Evolutionary conservation across 2,113 vertebrate species (phyloP), one percentile per base, ranked within the genome.

Genomic region (Gadus chalcogrammus): DNA sequence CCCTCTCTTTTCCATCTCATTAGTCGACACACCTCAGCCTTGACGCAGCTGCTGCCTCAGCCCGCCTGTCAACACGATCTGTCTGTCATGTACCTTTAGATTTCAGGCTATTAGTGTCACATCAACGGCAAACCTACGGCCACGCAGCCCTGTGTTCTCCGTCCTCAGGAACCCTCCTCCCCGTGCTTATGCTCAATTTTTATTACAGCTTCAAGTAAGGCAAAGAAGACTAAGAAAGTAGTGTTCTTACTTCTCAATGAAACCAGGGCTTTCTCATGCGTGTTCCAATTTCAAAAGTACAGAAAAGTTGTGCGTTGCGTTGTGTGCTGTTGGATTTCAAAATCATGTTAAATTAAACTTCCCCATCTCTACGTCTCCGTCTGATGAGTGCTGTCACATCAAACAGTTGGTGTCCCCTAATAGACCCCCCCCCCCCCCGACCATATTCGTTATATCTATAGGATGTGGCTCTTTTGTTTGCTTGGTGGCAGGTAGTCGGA

Each of bases 11-110:
- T 88, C 88, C 86, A 80, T 89, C 88, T 90, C 88, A 89, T 92
- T 93, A 91, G 88, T 90, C 80, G 85, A 88, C 88, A 91, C 90
- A 91, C 92, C 89, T 91, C 89, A 80, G 75, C 82, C 87, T 85
- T 89, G 87, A 90, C 85, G 80, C 89, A 91, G 87, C 90, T 91
- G 82, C 85, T 89, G 74, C 83, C 84, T 86, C 81, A 72, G 84
- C 81, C 75, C 73, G 77, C 79, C 85, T 91, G 87, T 89, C 90
- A 92, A 82, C 77, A 20, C 68, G 79, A 84, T 85, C 85, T 85
- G 83, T 90, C 91, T 87, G 81, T 91, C 90, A 87, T 79, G 73
- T 84, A 78, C 60, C 85, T 84, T 76, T 48, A 73, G 82, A 87
- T 88, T 88, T 82, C 75, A 84, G 81, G 66, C 85, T 84, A 87